Conservation (phyloP, 2,888 invertebrate genomes). For the Aphrophora alni region DNA sequence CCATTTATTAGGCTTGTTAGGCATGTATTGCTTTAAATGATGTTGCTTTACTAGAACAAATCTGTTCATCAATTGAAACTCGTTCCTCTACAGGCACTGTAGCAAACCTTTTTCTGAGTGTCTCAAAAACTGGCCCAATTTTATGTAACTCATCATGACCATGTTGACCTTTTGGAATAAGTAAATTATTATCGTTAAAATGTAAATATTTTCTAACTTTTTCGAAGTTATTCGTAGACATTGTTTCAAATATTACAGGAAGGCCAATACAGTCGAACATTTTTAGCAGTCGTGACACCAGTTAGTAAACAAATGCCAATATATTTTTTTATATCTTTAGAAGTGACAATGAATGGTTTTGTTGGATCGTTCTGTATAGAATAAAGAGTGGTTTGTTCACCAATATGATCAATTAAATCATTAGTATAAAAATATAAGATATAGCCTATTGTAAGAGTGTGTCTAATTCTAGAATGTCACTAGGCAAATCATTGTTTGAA, state of each 20-base stretch:
- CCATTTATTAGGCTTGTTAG: background rate
- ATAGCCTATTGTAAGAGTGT: background rate
- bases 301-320: constrained; percentile 20
- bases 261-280: constrained; percentile 23
- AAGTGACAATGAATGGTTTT: constrained; percentile 10
- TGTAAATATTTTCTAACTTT: constrained; percentile 6
- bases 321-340: constrained; percentile 18
- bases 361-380: constrained; percentile 13
- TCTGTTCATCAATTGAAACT: background rate
- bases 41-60: background rate
- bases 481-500: background rate
- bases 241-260: constrained; percentile 11
- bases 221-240: constrained; percentile 18
- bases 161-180: background rate
- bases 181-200: background rate
- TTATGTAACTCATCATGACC: background rate
- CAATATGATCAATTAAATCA: background rate
- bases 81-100: background rate
- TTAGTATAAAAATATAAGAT: background rate
- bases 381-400: background rate
- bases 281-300: constrained; percentile 17
- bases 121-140: background rate
- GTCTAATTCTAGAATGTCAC: background rate
- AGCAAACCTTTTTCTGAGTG: background rate
- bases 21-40: background rate